phyloP scores from a whole-genome alignment of 2,113 vertebrate genomes.

The Chiloscyllium plagiosum region DNA sequence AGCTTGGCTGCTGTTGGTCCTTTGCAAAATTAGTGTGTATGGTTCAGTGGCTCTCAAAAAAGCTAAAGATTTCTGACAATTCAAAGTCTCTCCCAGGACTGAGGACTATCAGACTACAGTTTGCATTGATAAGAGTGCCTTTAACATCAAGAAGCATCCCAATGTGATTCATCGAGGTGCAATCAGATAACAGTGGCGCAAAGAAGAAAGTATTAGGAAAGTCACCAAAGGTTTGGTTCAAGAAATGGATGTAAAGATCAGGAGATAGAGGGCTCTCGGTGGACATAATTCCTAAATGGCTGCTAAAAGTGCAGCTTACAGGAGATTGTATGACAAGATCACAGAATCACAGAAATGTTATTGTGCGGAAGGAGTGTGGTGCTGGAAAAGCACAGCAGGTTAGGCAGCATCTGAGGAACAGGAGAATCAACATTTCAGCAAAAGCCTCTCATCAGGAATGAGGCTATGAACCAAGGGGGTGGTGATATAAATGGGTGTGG shows the following conservation, averaged over 20 bases:
- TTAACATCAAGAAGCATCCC: background rate
- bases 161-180: background rate
- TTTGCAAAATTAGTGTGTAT: background rate
- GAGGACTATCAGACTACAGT: background rate
- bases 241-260: background rate
- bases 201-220: background rate
- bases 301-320: background rate
- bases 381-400: too few species aligned
- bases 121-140: background rate
- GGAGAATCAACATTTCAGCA: too few species aligned
- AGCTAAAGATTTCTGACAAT: background rate
- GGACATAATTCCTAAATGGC: background rate
- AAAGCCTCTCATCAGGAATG: too few species aligned
- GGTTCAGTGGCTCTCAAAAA: background rate
- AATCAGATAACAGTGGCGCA: background rate
- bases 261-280: background rate
- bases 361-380: too few species aligned
- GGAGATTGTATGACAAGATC: background rate
- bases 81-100: background rate
- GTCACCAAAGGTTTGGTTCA: background rate
- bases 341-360: background rate
- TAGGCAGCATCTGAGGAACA: too few species aligned
- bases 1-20: background rate
- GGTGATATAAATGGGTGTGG: too few species aligned
- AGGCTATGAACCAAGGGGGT: too few species aligned